phyloP scores from a whole-genome alignment of 2,797 vertebrate genomes.

The Fundulus diaphanus region DNA sequence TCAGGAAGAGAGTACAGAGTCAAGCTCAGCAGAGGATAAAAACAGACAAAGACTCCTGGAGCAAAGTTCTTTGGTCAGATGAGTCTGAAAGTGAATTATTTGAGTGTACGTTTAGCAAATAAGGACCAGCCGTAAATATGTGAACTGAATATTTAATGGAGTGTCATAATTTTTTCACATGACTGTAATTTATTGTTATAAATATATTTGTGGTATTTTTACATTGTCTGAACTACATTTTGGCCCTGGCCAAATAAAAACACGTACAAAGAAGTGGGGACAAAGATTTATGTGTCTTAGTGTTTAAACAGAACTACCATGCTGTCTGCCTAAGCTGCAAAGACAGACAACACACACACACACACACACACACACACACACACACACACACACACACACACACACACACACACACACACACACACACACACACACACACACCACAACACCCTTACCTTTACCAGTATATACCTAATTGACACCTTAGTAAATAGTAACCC shows the following conservation, averaged over 20 bases:
- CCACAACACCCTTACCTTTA: too few relatives aligned
- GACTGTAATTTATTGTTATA: too few relatives aligned
- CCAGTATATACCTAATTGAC: too few relatives aligned
- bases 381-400: background rate
- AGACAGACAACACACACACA: background rate
- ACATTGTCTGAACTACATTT: background rate
- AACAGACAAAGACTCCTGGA: too few relatives aligned
- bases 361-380: background rate
- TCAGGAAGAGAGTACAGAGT: too few relatives aligned
- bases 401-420: background rate
- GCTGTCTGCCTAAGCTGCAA: background rate
- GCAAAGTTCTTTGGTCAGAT: too few relatives aligned
- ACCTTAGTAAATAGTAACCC: too few relatives aligned
- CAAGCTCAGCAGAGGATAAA: too few relatives aligned
- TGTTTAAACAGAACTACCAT: background rate
- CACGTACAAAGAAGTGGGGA: background rate
- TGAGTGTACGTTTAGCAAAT: too few relatives aligned
- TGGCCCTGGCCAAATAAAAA: background rate
- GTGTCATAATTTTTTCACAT: background rate
- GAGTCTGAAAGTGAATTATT: too few relatives aligned
- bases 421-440: background rate
- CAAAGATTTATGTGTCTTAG: background rate
- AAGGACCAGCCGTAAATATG: too few relatives aligned
- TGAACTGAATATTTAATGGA: background rate
- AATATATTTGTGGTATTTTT: too few relatives aligned